phyloP scores from a whole-genome alignment of 1,140 invertebrate species.

The Heliconius hewitsoni region DNA sequence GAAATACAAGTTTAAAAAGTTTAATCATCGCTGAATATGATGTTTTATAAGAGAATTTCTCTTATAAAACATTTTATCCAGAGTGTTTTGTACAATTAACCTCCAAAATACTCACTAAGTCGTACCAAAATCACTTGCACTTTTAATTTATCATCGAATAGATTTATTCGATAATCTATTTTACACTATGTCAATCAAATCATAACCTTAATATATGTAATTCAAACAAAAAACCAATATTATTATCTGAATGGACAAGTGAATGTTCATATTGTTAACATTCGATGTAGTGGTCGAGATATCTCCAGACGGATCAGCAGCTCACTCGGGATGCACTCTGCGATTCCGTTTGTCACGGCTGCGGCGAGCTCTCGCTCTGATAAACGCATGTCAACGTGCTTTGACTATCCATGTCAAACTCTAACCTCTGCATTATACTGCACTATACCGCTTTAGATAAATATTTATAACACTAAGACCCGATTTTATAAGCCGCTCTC shows the following conservation, averaged over 20 bases:
- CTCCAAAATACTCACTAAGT: no score
- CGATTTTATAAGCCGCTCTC: not conserved
- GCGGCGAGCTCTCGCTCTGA: conserved; percentile 72
- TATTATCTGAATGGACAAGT: conserved; percentile 66
- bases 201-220: not conserved
- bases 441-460: not conserved
- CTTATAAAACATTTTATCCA: no score
- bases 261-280: conserved; percentile 72
- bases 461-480: conserved; percentile 43
- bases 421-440: conserved; percentile 47
- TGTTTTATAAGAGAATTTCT: no score
- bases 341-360: conserved; percentile 78
- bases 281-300: conserved; percentile 74
- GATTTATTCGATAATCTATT: no score
- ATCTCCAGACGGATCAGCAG: conserved; percentile 77
- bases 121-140: no score
- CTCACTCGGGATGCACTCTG: conserved; percentile 75
- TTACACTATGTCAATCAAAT: no score
- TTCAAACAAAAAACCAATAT: not conserved
- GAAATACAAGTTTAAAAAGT: no score
- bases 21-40: no score
- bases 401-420: conserved; percentile 54
- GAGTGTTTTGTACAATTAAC: no score
- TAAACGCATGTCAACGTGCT: conserved; percentile 76
- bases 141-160: no score